Base-by-base conservation (phyloP, 2,888 invertebrate species). In the Eupithecia dodoneata region DNA sequence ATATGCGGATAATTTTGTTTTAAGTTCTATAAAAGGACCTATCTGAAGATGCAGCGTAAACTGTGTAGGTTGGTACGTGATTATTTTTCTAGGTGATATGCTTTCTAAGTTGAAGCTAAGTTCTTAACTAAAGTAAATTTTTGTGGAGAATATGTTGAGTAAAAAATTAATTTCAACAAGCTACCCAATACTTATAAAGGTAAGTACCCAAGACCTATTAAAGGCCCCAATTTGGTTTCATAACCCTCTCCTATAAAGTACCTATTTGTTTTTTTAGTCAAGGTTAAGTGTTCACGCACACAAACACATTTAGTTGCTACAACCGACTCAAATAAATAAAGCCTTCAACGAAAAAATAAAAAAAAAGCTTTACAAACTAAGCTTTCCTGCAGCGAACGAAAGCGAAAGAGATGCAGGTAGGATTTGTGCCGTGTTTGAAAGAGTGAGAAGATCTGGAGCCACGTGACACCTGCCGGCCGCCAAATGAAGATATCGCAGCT, bases 401-500 rank as follows among this genome's bases (percentile, higher is more conserved):
- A 89, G 89, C 80, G 85, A 91, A 82, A 84, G 90, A 84, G 90
- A 92, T 42, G 73, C 83, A 45, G 59, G 82, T 83, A 87, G 74
- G 74, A 74, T 75, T 78, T 71, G 7, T 49, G 45, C 3, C 18
- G 74, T 42, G 91, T 82, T 80, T 6, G 87, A 93, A 77, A 73
- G 88, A 76, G 92, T 91, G 7, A 81, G 66, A 78, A 81, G 76
- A 83, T 84, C 74, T 77, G 82, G 83, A 79, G 87, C 92, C 94
- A 93, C 93, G 93, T 94, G 94, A 94, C 95, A 95, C 94, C 94
- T 95, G 94, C 94, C 91, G 93, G 87, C 93, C 91, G 91, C 92
- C 94, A 94, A 94, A 95, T 95, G 94, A 94, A 95, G 95, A 95
- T 92, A 94, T 94, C 94, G 93, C 94, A 94, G 94, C 94, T 94